Percentiles rank a stretch among this genome's conserved stretches.
Conservation (phyloP, 2,888 invertebrate genomes). For the Drosophila melanosoma region DNA sequence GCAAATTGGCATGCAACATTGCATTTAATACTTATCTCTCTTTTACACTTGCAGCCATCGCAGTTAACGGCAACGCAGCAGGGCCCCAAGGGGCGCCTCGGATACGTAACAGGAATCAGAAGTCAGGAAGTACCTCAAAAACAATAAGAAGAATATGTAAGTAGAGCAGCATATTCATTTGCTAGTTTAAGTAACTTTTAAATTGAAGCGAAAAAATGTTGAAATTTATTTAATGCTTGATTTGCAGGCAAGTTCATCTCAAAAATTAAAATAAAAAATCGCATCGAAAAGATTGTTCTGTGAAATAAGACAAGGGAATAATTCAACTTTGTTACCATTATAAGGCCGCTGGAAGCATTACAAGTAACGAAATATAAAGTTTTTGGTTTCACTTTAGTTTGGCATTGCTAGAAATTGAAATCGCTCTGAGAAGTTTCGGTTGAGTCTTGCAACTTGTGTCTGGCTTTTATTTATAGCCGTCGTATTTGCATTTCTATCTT, state of each 20-base stretch:
- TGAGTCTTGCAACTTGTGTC: constrained; percentile 35
- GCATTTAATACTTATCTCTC: constrained; percentile 16
- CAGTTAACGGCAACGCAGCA: constrained; percentile 71
- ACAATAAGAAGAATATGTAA: constrained; percentile 53
- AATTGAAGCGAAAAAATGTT: neutral
- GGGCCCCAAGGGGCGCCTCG: constrained; percentile 81
- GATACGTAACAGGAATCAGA: constrained; percentile 63
- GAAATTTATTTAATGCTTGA: neutral
- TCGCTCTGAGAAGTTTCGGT: constrained; percentile 56
- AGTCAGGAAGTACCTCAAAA: constrained; percentile 35
- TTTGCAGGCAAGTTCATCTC: neutral
- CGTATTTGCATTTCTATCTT: constrained; percentile 65
- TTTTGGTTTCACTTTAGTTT: constrained; percentile 20
- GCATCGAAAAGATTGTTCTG: too few relatives aligned
- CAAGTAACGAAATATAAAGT: constrained; percentile 5
- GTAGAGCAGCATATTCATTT: constrained; percentile 31
- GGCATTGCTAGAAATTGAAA: constrained; percentile 11
- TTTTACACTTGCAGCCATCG: constrained; percentile 56
- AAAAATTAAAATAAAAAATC: neutral
- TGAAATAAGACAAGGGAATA: neutral
- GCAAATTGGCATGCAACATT: constrained; percentile 64
- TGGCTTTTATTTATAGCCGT: constrained; percentile 66
- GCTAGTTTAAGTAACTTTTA: neutral
- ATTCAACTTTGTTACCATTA: constrained; percentile 7
- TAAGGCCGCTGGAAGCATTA: neutral